These are phyloP conservation scores for Siniperca obscura DNA, from an alignment of 2,797 vertebrate genomes.

Conservation along the genomic window DNA sequence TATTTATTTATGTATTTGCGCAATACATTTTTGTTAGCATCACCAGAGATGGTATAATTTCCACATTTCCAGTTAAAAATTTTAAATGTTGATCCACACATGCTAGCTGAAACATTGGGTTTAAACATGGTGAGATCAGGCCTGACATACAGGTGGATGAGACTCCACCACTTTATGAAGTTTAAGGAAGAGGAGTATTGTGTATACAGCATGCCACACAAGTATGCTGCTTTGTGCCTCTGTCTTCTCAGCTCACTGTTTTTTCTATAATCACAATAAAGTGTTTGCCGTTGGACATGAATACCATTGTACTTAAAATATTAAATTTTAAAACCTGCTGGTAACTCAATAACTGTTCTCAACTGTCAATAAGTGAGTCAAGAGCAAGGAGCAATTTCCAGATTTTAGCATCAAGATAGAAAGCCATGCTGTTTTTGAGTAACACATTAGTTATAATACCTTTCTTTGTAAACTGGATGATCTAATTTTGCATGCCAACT, in stretches of 20 bases:
- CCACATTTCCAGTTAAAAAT: neutral
- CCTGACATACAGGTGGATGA: neutral
- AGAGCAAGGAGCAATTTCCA: constrained; percentile 4
- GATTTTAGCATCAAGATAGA: constrained; percentile 5
- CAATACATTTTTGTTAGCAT: neutral
- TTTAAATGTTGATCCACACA: neutral
- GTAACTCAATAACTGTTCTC: constrained; percentile 26
- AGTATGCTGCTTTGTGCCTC: neutral
- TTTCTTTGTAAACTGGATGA: constrained; percentile 48
- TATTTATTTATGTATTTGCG: neutral
- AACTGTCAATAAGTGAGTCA: constrained; percentile 15
- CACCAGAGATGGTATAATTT: neutral
- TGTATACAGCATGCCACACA: constrained; percentile 10
- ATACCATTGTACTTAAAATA: constrained; percentile 14
- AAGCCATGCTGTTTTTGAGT: constrained; percentile 25
- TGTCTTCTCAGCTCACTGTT: constrained; percentile 4
- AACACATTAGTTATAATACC: constrained; percentile 38
- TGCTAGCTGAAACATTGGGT: constrained; percentile 1
- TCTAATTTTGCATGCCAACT: constrained; percentile 58
- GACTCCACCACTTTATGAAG: neutral
- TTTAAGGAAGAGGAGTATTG: neutral
- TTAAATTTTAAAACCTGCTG: constrained; percentile 10
- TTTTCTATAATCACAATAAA: constrained; percentile 18
- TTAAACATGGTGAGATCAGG: neutral
- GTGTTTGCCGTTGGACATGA: constrained; percentile 29